Evolutionary conservation across 2,797 vertebrate species (phyloP).

Genomic region (Mustela erminea): DNA sequence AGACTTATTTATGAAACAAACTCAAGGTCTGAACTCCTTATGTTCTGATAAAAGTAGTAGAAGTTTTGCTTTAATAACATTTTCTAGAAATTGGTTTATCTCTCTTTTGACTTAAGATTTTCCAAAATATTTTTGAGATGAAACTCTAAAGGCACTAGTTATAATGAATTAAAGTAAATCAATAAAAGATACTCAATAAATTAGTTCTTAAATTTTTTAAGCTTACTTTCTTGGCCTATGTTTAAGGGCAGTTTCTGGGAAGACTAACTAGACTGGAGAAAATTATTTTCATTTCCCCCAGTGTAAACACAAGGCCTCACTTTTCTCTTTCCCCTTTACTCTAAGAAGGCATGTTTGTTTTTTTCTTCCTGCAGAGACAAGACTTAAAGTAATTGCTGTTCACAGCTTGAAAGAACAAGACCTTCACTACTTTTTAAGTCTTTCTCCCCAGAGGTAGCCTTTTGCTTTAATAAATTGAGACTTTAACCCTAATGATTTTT

Average conservation of each 20-base stretch:
- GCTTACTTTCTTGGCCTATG: background rate
- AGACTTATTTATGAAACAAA: constrained; percentile 30
- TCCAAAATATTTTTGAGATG: background rate
- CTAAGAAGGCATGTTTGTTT: constrained; percentile 67
- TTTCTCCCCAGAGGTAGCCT: constrained; percentile 50
- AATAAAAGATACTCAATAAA: background rate
- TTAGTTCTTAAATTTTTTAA: background rate
- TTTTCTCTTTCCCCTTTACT: constrained; percentile 42
- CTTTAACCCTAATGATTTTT: constrained; percentile 74
- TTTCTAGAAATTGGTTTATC: background rate
- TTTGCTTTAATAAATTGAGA: constrained; percentile 73
- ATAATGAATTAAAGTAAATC: constrained; percentile 14
- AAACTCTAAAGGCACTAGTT: background rate
- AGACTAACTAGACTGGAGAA: background rate
- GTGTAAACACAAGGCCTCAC: background rate
- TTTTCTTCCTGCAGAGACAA: constrained; percentile 71
- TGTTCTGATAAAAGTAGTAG: background rate
- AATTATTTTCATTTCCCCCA: background rate
- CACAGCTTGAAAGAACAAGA: constrained; percentile 80
- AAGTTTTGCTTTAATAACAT: constrained; percentile 6
- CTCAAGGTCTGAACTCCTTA: background rate
- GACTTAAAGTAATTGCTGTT: constrained; percentile 70
- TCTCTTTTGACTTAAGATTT: background rate
- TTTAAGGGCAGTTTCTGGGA: background rate
- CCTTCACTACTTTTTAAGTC: constrained; percentile 63